Base-by-base conservation (phyloP, 2,888 invertebrate genomes). In the Acronicta aceris region DNA sequence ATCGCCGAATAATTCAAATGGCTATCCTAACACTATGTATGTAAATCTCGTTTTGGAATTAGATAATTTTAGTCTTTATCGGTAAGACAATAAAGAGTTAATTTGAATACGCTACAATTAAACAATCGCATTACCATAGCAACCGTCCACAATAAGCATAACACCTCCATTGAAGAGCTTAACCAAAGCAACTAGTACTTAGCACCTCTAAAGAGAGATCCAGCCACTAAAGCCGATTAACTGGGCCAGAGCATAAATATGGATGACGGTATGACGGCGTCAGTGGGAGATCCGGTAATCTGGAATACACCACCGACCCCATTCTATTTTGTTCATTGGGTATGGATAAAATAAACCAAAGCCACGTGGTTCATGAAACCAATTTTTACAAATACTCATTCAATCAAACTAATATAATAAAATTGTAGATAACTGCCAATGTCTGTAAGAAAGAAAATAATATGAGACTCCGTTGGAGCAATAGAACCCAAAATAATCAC, bases 171-270 rank as follows among this genome's bases (percentile, higher is more conserved):
- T 61, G 45, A 45, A 60, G 53, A 57, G 46, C 57, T 66, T 54
- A 59, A 47, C 58, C 49, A 47, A 61, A 59, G 62, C 46, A 49
- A 67, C 66, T 65, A 59, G 64, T 54, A 47, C 62, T 58, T 51
- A 71, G 57, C 45, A 4, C 21, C 21, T 55, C 38, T 46, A 33
- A 57, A 57, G 56, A 65, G 72, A 66, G 65, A 73, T 50, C 55
- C 59, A 66, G 50, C 53, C 45, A n/a, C 62, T 69, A 70, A 78
- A 81, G 72, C 80, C 74, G 75, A 78, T 82, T 81, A 81, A 79
- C 74, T 76, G 73, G 74, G 71, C 71, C 56, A 59, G 54, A 45
- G 66, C 71, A 84, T 85, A 80, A 85, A 85, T 82, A 84, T 85
- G 81, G 76, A 86, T 80, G 78, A 78, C 50, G 64, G 25, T 48